These are phyloP conservation scores for Pristis pectinata DNA, from an alignment of 2,797 vertebrate species.

Conservation along the genomic window DNA sequence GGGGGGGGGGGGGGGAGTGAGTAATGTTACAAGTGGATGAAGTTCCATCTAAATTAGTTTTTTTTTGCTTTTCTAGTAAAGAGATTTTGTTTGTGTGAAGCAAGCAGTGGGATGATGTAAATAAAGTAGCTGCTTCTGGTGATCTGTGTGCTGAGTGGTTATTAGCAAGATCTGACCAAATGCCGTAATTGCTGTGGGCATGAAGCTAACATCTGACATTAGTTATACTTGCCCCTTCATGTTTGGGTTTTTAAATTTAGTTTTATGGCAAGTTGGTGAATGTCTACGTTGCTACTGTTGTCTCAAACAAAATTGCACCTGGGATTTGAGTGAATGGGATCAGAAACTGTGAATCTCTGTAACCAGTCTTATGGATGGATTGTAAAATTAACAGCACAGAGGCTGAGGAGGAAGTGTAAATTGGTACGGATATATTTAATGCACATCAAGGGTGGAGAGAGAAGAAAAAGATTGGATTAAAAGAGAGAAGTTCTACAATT, in stretches of 20 bases:
- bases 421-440: not conserved
- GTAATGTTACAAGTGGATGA: too few species aligned
- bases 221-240: not conserved
- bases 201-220: not conserved
- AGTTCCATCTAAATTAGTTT: too few species aligned
- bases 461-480: not conserved
- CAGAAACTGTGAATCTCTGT: not conserved
- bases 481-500: not conserved
- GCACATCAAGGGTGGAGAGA: not conserved
- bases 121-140: not conserved
- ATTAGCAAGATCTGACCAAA: not conserved
- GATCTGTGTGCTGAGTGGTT: not conserved
- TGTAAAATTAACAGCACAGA: not conserved
- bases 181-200: not conserved
- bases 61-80: too few species aligned
- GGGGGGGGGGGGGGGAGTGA: too few species aligned
- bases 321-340: not conserved
- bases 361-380: not conserved
- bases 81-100: too few species aligned
- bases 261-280: not conserved
- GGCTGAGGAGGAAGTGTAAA: not conserved
- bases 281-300: not conserved
- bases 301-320: not conserved
- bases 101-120: not conserved
- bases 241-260: not conserved